phyloP scores from a whole-genome alignment of 2,113 vertebrate genomes.

The Poecilia latipinna region DNA sequence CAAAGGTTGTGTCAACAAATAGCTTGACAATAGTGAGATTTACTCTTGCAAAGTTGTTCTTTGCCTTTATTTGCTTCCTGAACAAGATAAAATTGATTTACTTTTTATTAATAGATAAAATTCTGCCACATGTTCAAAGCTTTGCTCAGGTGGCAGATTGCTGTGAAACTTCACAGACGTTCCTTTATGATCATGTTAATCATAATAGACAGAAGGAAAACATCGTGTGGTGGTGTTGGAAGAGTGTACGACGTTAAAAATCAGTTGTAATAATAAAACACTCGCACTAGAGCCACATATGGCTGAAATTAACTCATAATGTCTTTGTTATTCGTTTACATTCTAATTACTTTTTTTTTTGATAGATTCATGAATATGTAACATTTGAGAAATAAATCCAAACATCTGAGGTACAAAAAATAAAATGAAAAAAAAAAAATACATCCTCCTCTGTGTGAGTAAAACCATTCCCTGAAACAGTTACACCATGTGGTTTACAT shows the following conservation, averaged over 20 bases:
- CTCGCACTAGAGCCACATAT: not conserved
- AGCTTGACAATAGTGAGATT: not conserved
- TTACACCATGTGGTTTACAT: not conserved
- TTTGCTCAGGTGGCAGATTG: slow-evolving; percentile 15
- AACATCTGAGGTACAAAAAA: not conserved
- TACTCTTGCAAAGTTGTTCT: not conserved
- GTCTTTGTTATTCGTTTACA: not conserved
- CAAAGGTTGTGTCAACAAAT: too few species aligned
- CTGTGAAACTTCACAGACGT: slow-evolving; percentile 37
- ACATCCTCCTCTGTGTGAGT: not conserved
- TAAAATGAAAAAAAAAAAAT: not conserved
- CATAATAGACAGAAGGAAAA: slow-evolving; percentile 22
- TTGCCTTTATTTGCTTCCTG: not conserved
- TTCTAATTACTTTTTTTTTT: not conserved
- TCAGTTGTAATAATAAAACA: slow-evolving; percentile 18
- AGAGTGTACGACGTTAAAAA: slow-evolving; percentile 13
- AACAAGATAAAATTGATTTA: too few species aligned
- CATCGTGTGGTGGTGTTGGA: slow-evolving; percentile 11
- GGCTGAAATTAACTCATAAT: not conserved
- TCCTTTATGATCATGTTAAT: slow-evolving; percentile 48
- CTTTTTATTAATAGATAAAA: not conserved
- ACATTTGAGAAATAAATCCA: slow-evolving; percentile 5
- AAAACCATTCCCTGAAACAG: not conserved
- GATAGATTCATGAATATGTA: slow-evolving; percentile 3
- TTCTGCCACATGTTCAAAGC: slow-evolving; percentile 25